Conservation (phyloP, 2,113 vertebrate genomes). For the Dendropsophus ebraccatus region DNA sequence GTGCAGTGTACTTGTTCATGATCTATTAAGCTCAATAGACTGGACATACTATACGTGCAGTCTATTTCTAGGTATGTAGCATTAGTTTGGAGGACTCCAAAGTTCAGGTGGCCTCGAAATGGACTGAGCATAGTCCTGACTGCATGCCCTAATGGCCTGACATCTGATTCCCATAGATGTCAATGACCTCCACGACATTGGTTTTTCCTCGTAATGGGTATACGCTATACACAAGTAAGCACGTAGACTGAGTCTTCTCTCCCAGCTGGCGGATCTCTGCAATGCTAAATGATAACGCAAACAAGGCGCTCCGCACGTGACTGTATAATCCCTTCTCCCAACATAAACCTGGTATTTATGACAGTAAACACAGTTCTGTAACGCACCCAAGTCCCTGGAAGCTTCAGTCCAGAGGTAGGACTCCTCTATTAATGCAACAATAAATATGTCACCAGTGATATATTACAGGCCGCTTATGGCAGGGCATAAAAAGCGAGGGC, state of each 20-base stretch:
- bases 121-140: too few species aligned
- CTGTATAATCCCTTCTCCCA: neutral
- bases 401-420: neutral
- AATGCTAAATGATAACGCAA: neutral
- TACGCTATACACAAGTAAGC: neutral
- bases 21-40: too few species aligned
- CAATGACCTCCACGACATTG: neutral
- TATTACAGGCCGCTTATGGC: neutral
- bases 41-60: too few species aligned
- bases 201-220: neutral
- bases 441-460: neutral
- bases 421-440: neutral
- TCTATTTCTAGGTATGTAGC: too few species aligned
- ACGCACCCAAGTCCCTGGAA: neutral
- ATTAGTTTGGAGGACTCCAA: too few species aligned
- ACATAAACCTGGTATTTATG: neutral
- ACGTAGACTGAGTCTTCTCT: neutral
- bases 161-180: neutral
- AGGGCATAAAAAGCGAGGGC: neutral
- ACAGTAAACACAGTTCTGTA: neutral
- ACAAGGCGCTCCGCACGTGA: neutral
- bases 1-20: too few species aligned
- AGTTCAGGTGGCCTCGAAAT: too few species aligned
- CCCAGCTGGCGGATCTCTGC: neutral
- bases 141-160: neutral